Percentiles rank a stretch among this genome's conserved stretches.
phyloP scores from a whole-genome alignment of 2,797 vertebrate genomes.

The Peromyscus attwateri region DNA sequence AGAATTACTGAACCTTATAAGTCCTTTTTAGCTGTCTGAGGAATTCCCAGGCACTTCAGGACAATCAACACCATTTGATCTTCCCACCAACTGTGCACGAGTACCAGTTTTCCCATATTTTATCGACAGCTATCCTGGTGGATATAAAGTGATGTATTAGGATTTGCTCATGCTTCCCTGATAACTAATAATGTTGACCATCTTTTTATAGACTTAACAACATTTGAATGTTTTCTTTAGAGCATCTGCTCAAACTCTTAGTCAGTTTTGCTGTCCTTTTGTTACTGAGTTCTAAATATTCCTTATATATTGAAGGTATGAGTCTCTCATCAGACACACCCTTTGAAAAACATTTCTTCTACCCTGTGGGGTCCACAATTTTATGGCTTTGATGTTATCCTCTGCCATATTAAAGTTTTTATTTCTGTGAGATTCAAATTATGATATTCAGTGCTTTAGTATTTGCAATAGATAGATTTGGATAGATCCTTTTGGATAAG shows the following conservation, averaged over 20 bases:
- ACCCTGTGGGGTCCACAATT: background rate
- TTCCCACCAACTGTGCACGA: background rate
- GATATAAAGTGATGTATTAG: background rate
- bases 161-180: background rate
- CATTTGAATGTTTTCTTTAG: slow-evolving; percentile 15
- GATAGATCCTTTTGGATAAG: background rate
- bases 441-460: background rate
- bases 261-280: slow-evolving; percentile 13
- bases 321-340: background rate
- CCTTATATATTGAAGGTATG: background rate
- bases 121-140: background rate
- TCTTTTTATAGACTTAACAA: background rate
- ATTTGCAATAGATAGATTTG: background rate
- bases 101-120: background rate
- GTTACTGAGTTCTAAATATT: slow-evolving; percentile 21
- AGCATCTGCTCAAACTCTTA: background rate
- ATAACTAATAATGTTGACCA: background rate
- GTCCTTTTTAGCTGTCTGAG: background rate
- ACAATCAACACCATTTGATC: background rate
- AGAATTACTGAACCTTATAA: background rate
- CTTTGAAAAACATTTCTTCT: background rate
- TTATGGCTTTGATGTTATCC: background rate
- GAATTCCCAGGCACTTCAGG: background rate
- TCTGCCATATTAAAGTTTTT: background rate
- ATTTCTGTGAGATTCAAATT: slow-evolving; percentile 2